Conservation (phyloP, 2,113 vertebrate genomes). For the Megaptera novaeangliae region DNA sequence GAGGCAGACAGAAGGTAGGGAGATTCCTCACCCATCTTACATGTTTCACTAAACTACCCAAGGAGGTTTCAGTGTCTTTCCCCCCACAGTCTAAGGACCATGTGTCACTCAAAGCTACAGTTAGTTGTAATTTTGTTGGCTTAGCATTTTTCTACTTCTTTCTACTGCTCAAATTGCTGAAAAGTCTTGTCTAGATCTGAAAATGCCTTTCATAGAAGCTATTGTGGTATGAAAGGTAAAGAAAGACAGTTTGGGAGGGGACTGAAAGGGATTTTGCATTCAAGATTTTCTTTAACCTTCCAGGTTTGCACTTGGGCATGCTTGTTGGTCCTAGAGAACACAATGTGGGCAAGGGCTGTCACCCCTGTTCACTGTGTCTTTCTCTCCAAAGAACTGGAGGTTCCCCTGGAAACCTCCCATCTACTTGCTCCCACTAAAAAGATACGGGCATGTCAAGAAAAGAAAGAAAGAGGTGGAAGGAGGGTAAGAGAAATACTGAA, state of each 20-base stretch:
- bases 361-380: background rate
- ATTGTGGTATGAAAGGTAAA: background rate
- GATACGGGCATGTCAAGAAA: background rate
- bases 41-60: background rate
- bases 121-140: background rate
- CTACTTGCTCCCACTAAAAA: background rate
- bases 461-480: background rate
- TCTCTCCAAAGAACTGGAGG: background rate
- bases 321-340: background rate
- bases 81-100: background rate
- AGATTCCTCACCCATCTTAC: background rate
- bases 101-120: background rate
- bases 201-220: background rate
- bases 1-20: background rate
- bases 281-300: background rate
- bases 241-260: background rate
- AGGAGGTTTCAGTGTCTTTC: background rate
- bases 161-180: background rate
- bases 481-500: background rate
- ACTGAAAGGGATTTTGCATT: background rate
- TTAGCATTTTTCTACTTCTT: background rate
- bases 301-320: background rate
- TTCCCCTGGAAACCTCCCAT: background rate
- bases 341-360: accelerated
- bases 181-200: background rate